Percentiles rank a stretch among this genome's conserved stretches.
phyloP scores from a whole-genome alignment of 2,888 invertebrate genomes.

The Eupithecia tripunctaria region DNA sequence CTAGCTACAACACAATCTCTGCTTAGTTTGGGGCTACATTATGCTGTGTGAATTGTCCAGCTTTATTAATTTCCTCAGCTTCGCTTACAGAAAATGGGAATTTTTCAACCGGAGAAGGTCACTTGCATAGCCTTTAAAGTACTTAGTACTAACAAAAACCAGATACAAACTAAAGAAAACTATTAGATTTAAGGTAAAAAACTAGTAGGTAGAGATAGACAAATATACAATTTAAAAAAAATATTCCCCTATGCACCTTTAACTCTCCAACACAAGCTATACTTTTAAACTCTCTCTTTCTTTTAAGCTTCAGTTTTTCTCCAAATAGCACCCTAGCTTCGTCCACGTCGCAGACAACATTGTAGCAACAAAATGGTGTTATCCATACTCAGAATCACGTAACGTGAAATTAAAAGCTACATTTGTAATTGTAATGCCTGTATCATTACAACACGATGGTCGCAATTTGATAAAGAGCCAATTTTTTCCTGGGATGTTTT shows the following conservation, averaged over 20 bases:
- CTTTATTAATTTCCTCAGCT: too few species aligned
- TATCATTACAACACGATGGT: constrained; percentile 33
- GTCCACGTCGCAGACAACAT: constrained; percentile 43
- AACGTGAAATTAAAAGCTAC: constrained; percentile 53
- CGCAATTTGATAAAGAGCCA: constrained; percentile 47
- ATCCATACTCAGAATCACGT: constrained; percentile 47
- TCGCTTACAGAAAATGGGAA: neutral
- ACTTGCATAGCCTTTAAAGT: neutral
- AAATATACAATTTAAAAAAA: too few species aligned
- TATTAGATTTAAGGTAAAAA: neutral
- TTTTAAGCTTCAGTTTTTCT: neutral
- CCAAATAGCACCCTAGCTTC: constrained; percentile 8
- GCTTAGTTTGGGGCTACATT: too few species aligned
- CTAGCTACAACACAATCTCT: too few species aligned
- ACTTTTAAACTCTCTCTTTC: neutral
- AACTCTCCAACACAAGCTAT: too few species aligned
- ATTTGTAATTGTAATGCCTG: constrained; percentile 51
- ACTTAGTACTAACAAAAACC: neutral
- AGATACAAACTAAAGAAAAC: neutral
- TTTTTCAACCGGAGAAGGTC: neutral
- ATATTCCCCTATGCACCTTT: too few species aligned
- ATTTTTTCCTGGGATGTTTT: constrained; percentile 32
- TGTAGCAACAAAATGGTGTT: constrained; percentile 54
- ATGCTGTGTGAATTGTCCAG: too few species aligned
- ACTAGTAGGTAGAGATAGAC: neutral